Percentiles rank a stretch among this genome's conserved stretches.
phyloP scores from a whole-genome alignment of 2,888 invertebrate genomes.

The Idaea dimidiata region DNA sequence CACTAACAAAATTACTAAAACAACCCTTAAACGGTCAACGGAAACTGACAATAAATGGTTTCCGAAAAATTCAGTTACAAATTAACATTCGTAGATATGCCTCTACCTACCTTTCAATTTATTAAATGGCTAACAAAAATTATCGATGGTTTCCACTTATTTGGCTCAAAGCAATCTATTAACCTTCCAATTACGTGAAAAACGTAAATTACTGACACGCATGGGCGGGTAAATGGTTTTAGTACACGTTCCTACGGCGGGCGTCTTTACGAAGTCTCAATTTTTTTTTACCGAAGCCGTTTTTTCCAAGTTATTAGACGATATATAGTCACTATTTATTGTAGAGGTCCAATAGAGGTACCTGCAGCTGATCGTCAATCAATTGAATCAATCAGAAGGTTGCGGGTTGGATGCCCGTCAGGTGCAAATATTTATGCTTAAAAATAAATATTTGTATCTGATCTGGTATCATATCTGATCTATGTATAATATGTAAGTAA shows the following conservation, averaged over 20 bases:
- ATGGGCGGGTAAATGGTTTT: conserved; percentile 30
- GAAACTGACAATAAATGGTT: neutral
- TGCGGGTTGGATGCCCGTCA: no score
- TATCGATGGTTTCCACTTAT: conserved; percentile 28
- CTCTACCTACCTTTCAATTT: conserved; percentile 29
- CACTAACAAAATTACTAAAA: neutral
- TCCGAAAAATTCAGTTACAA: neutral
- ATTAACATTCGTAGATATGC: conserved; percentile 13
- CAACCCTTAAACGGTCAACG: neutral
- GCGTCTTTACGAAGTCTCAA: conserved; percentile 47
- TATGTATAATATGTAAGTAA: no score
- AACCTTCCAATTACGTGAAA: conserved; percentile 52
- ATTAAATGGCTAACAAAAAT: conserved; percentile 24
- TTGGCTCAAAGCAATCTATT: conserved; percentile 51
- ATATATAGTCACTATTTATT: conserved; percentile 11
- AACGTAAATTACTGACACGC: conserved; percentile 52
- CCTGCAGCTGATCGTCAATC: no score
- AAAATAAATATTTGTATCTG: no score
- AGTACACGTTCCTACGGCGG: conserved; percentile 41
- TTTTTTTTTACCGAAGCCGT: conserved; percentile 43
- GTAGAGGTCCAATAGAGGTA: neutral
- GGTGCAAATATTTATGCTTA: no score
- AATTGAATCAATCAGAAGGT: no score
- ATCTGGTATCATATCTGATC: no score
- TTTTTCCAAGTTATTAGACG: conserved; percentile 33